These are phyloP conservation scores for Tipula lateralis DNA, from an alignment of 2,888 invertebrate species.

Conservation along the genomic window DNA sequence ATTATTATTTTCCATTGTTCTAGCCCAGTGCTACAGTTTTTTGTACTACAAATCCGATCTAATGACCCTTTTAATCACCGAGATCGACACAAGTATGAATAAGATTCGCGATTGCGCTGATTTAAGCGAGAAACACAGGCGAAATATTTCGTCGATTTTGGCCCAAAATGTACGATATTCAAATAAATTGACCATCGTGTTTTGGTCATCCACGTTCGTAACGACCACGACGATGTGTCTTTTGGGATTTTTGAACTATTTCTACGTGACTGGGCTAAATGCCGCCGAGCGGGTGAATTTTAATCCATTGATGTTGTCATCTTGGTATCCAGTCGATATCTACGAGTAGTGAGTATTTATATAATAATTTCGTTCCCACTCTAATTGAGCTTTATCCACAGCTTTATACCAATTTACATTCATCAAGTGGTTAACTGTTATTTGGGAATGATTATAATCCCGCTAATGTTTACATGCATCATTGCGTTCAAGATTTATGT, in stretches of 20 bases:
- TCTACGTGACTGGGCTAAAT: neutral
- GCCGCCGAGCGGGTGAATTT: neutral
- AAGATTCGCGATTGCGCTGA: neutral
- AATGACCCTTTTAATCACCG: neutral
- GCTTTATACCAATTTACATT: constrained; percentile 1
- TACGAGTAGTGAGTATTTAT: neutral
- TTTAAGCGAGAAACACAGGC: neutral
- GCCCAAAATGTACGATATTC: neutral
- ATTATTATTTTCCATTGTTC: neutral
- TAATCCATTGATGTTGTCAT: neutral
- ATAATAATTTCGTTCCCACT: neutral
- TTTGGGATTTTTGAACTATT: neutral
- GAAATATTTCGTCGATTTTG: neutral
- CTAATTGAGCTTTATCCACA: neutral
- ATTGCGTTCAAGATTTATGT: neutral
- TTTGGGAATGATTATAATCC: neutral
- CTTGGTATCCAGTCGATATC: neutral
- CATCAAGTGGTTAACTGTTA: neutral
- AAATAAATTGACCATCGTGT: neutral
- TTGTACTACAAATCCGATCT: neutral
- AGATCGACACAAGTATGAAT: neutral
- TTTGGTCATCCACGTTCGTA: neutral
- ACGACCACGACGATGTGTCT: neutral
- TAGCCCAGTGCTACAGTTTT: neutral
- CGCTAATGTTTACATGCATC: neutral